Evolutionary conservation across 2,888 invertebrate species (phyloP), one percentile per base, ranked within the genome.

Genomic region (Agonopterix subpropinquella): DNA sequence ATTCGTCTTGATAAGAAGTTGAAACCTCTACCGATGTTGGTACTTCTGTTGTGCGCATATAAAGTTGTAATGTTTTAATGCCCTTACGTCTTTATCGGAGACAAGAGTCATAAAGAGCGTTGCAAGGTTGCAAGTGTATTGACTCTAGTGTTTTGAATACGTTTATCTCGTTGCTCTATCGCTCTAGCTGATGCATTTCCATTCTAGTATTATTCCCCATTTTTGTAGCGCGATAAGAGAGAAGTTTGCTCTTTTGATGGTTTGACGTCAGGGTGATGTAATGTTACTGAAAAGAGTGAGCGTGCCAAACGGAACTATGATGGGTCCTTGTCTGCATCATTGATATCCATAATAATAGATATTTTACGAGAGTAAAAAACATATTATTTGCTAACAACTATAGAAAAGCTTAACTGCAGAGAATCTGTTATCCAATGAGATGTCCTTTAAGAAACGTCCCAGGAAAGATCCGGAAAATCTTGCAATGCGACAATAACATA

Each of bases 91-190:
- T 85, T 84, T 86, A 87, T 87, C 86, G 81, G 84, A 79, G 80
- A 73, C 68, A 39, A 39, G 71, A 80, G 77, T 81, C 74, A 73
- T 80, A 81, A 81, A 86, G 87, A 86, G 74, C 86, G 71, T 73
- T 75, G 86, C 83, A 87, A 87, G 87, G 87, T 87, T 87, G 86
- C 73, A 77, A 81, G 86, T 82, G 80, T 86, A 82, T 86, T 86
- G 87, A 87, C 87, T 11, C 42, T 79, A 72, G 69, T 81, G 76
- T 80, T 77, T 79, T 80, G 77, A 81, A 82, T 82, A 80, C 70
- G 67, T 78, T 80, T 85, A 84, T 83, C 81, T 76, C 67, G 55
- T 64, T 73, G 72, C 70, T 77, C 79, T 80, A 80, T 78, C 77
- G 65, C 61, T 73, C 79, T 80, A 78, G 78, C 67, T 54, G 63